A percentile compares a stretch with the other conserved stretches of the same genome.
Conservation (phyloP, 2,888 invertebrate genomes). For the Holacanthella duospinosa region DNA sequence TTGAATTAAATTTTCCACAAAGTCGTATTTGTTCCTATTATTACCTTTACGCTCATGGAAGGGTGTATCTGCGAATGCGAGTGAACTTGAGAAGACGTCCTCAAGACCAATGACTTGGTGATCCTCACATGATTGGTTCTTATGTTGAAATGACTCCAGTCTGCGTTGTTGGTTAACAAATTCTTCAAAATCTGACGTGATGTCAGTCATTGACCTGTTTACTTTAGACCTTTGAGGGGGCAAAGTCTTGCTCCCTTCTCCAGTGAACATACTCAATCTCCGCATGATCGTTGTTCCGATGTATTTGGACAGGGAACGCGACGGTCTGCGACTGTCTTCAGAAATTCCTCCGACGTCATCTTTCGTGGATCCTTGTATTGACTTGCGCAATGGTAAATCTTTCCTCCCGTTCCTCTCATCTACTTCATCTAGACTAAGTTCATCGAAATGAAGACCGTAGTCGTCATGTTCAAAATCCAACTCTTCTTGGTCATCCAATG, state of each 20-base stretch:
- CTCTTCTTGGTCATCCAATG: constrained; percentile 19
- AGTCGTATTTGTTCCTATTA: no score
- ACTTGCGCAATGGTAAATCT: constrained; percentile 21
- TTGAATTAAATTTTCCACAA: no score
- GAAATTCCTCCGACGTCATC: constrained; percentile 7
- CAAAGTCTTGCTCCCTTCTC: neutral
- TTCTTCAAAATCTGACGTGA: constrained; percentile 30
- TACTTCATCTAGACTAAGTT: constrained; percentile 18
- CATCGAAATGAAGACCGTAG: constrained; percentile 32
- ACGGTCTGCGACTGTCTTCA: constrained; percentile 11
- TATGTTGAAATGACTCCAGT: constrained; percentile 11
- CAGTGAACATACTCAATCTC: constrained; percentile 1
- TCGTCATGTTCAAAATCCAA: no score
- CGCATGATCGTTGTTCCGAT: constrained; percentile 21
- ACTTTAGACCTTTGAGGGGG: neutral
- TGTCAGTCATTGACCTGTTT: constrained; percentile 24
- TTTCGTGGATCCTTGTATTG: constrained; percentile 13
- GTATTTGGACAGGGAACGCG: constrained; percentile 26
- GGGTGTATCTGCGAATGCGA: constrained; percentile 3
- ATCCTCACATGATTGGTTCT: neutral
- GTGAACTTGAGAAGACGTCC: neutral
- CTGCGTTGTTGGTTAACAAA: constrained; percentile 26
- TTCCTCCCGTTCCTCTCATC: neutral
- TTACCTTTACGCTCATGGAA: neutral
- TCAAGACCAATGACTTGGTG: neutral